Conservation (phyloP, 1,140 invertebrate species). For the Drosophila santomea region DNA sequence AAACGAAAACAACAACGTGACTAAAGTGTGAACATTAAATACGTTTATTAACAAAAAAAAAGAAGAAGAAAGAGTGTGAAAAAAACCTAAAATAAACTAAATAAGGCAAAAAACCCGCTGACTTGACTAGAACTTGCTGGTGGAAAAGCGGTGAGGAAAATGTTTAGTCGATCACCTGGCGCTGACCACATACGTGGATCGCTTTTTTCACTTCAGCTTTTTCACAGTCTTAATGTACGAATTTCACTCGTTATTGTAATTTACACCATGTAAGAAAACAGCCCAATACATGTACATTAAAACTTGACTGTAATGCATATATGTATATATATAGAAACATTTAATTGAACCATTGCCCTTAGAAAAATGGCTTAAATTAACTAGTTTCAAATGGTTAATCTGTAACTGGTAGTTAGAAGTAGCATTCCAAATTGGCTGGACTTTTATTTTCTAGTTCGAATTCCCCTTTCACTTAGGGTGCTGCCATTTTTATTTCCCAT, state of each 20-base stretch:
- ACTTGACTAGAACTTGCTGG: constrained; percentile 33
- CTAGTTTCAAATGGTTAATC: neutral
- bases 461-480: neutral
- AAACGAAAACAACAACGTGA: constrained; percentile 75
- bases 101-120: constrained; percentile 49
- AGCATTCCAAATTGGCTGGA: neutral
- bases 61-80: constrained; percentile 21
- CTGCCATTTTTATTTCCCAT: neutral
- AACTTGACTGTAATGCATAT: no score
- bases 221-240: neutral
- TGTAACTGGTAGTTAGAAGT: constrained; percentile 1
- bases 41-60: constrained; percentile 56
- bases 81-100: constrained; percentile 46
- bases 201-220: constrained; percentile 13
- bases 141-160: constrained; percentile 14
- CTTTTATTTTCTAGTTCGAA: neutral
- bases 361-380: no score
- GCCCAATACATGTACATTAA: no score
- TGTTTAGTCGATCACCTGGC: constrained; percentile 23
- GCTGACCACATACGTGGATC: constrained; percentile 54
- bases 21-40: constrained; percentile 81
- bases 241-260: no score
- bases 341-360: neutral
- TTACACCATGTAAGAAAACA: neutral
- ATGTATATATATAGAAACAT: no score